Evolutionary conservation across 2,888 invertebrate species (phyloP).

Genomic region (Drosophila colorata): DNA sequence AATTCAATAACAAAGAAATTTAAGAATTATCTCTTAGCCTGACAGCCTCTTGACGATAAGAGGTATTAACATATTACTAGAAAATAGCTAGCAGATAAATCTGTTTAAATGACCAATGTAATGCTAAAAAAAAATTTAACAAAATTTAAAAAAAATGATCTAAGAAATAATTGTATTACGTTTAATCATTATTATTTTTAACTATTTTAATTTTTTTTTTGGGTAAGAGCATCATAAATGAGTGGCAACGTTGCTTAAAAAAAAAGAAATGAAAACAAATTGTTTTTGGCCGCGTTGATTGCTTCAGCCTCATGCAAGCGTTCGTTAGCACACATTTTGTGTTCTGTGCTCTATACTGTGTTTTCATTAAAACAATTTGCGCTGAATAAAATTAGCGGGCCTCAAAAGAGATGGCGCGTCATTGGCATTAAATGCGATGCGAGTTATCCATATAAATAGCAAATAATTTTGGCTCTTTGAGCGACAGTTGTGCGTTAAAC

Average conservation of each 20-base stretch:
- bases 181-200: too few species aligned
- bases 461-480: conserved; percentile 36
- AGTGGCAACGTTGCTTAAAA: background rate
- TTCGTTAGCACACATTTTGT: conserved; percentile 48
- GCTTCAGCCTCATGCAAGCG: conserved; percentile 18
- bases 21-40: background rate
- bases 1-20: background rate
- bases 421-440: conserved; percentile 31
- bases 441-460: conserved; percentile 57
- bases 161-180: too few species aligned
- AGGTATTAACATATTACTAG: background rate
- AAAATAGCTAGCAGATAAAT: background rate
- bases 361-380: conserved; percentile 50
- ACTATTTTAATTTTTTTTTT: background rate
- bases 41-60: background rate
- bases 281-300: conserved; percentile 30
- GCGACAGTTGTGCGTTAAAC: conserved; percentile 56
- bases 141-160: background rate
- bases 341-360: conserved; percentile 12
- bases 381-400: conserved; percentile 55
- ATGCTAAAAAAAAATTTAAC: background rate
- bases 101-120: background rate
- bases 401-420: conserved; percentile 30
- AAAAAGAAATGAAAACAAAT: background rate
- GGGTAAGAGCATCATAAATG: conserved; percentile 21